Evolutionary conservation across 2,888 invertebrate genomes (phyloP).

Genomic region (Pachymerium ferrugineum): DNA sequence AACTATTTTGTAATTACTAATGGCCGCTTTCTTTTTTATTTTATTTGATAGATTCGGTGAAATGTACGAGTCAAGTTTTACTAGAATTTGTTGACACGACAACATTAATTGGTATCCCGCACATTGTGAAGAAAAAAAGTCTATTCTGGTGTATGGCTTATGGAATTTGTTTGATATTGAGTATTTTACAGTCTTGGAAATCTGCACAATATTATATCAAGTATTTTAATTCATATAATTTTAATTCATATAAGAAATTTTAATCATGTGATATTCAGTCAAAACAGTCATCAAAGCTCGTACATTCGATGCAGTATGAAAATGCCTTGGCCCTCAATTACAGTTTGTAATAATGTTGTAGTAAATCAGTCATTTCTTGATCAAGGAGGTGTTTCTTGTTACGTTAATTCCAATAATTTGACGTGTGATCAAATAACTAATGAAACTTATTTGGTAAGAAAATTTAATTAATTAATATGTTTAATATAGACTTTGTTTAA

Average conservation of each 20-base stretch:
- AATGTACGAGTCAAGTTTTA: not conserved
- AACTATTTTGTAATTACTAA: too few relatives aligned
- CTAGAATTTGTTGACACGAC: not conserved
- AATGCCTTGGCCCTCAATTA: not conserved
- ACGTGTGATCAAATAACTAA: too few relatives aligned
- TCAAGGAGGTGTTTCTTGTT: too few relatives aligned
- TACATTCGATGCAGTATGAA: not conserved
- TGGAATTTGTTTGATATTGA: not conserved
- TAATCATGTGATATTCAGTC: not conserved
- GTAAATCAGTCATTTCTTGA: too few relatives aligned
- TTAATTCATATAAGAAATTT: not conserved
- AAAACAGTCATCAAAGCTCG: not conserved
- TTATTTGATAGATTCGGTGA: too few relatives aligned
- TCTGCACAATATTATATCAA: not conserved
- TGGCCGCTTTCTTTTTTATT: too few relatives aligned
- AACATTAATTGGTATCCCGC: not conserved
- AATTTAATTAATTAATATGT: not conserved
- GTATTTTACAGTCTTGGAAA: not conserved
- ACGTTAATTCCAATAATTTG: too few relatives aligned
- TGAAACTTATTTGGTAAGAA: too few relatives aligned
- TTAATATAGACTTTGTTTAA: too few relatives aligned
- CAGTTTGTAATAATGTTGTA: not conserved
- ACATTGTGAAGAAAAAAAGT: constrained; percentile 17
- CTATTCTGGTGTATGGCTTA: not conserved
- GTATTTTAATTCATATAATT: not conserved